Evolutionary conservation across 2,888 invertebrate species (phyloP).

Genomic region (Microdon myrmicae): DNA sequence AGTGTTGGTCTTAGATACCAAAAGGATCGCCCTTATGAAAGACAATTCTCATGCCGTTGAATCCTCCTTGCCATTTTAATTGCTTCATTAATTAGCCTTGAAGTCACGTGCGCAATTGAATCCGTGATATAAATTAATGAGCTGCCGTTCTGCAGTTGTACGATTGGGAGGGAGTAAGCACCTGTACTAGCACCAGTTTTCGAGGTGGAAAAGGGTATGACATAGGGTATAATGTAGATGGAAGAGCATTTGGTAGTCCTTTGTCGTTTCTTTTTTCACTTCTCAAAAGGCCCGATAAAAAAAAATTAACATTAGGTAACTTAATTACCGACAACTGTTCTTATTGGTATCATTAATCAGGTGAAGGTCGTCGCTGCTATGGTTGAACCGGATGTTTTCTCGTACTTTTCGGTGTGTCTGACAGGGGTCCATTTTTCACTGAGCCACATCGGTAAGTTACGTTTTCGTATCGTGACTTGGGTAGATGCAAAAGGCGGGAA

Average conservation of each 20-base stretch:
- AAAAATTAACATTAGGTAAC: constrained; percentile 15
- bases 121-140: constrained; percentile 52
- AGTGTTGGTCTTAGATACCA: too few relatives aligned
- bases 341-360: constrained; percentile 47
- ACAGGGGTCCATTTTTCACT: constrained; percentile 10
- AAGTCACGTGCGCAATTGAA: constrained; percentile 52
- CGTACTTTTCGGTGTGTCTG: constrained; percentile 11
- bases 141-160: constrained; percentile 27
- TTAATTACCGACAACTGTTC: constrained; percentile 38
- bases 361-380: constrained; percentile 18
- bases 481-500: constrained; percentile 17
- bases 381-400: constrained; percentile 12
- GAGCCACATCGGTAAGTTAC: neutral
- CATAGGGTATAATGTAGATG: constrained; percentile 15
- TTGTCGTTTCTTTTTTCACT: neutral
- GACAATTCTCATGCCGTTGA: too few relatives aligned
- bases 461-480: constrained; percentile 16
- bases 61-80: constrained; percentile 43
- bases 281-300: neutral
- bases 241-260: constrained; percentile 16
- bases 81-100: constrained; percentile 47
- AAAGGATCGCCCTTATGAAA: too few relatives aligned
- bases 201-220: constrained; percentile 13
- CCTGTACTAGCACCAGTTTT: constrained; percentile 1
- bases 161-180: constrained; percentile 1